A percentile compares a stretch with the other conserved stretches of the same genome.
Conservation (phyloP, 2,888 invertebrate species). For the Polymixis flavicincta region DNA sequence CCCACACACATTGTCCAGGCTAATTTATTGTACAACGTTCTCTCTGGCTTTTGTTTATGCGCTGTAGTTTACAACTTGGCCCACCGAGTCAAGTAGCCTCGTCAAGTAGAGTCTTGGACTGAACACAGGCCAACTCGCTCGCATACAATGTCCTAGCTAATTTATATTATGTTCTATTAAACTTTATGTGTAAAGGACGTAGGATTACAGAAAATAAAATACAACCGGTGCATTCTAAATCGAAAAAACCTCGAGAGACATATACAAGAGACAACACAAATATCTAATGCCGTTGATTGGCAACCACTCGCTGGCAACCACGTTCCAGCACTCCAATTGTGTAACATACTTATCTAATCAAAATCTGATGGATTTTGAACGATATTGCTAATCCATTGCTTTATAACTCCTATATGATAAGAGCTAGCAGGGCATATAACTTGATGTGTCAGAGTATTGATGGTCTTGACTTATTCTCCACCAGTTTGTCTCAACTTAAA, state of each 20-base stretch:
- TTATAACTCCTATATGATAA: no score
- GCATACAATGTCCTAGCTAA: constrained; percentile 42
- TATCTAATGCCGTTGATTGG: background rate
- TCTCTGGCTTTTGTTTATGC: background rate
- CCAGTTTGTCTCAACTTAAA: no score
- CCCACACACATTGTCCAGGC: constrained; percentile 26
- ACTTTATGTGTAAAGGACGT: background rate
- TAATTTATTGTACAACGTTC: constrained; percentile 23
- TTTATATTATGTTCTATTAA: constrained; percentile 35
- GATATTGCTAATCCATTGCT: background rate
- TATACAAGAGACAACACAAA: constrained; percentile 12
- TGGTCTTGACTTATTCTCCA: no score
- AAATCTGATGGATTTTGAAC: background rate
- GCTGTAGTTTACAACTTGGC: constrained; percentile 31
- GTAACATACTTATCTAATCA: background rate
- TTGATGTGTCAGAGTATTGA: no score
- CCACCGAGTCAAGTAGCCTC: constrained; percentile 53
- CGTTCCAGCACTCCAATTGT: constrained; percentile 3
- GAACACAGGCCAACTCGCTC: constrained; percentile 45
- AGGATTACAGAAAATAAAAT: background rate
- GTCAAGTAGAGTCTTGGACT: constrained; percentile 46
- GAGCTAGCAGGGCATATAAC: no score
- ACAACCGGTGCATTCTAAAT: background rate
- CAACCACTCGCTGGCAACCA: background rate
- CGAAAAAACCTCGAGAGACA: background rate